A percentile compares a stretch with the other conserved stretches of the same genome.
Conservation (phyloP, 2,888 invertebrate species). For the Vannuccia rotundouncinata region DNA sequence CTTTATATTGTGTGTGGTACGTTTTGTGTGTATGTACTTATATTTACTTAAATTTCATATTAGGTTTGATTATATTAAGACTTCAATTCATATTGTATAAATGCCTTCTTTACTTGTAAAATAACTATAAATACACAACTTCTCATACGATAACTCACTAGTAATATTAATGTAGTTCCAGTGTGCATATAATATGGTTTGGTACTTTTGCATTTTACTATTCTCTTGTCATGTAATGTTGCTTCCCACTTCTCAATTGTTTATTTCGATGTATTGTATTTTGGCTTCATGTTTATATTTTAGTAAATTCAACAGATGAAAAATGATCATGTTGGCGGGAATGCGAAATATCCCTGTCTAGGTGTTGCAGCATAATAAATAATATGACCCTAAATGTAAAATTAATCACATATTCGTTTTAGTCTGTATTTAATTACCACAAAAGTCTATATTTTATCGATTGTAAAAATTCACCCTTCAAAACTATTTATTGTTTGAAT, state of each 20-base stretch:
- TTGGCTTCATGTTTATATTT: neutral
- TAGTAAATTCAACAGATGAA: neutral
- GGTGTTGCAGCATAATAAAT: slow-evolving; percentile 10
- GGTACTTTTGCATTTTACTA: neutral
- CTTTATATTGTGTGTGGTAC: neutral
- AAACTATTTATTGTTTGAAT: neutral
- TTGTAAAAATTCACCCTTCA: neutral
- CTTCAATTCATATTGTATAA: slow-evolving; percentile 7
- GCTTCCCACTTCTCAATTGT: slow-evolving; percentile 1
- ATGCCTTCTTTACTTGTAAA: neutral
- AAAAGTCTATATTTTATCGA: neutral
- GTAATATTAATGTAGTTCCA: neutral
- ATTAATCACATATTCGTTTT: neutral
- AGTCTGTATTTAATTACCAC: neutral
- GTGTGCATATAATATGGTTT: neutral
- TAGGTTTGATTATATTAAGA: neutral
- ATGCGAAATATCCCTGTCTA: no score
- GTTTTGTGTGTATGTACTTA: neutral
- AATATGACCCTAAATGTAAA: neutral
- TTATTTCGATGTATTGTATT: neutral
- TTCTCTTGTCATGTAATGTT: neutral
- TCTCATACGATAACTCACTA: neutral
- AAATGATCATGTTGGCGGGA: neutral
- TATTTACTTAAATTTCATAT: neutral
- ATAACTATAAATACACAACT: neutral